Percentiles rank a stretch among this genome's conserved stretches.
Evolutionary conservation across 1,140 invertebrate genomes (phyloP).

Genomic region (Bursaphelenchus mucronatus): DNA sequence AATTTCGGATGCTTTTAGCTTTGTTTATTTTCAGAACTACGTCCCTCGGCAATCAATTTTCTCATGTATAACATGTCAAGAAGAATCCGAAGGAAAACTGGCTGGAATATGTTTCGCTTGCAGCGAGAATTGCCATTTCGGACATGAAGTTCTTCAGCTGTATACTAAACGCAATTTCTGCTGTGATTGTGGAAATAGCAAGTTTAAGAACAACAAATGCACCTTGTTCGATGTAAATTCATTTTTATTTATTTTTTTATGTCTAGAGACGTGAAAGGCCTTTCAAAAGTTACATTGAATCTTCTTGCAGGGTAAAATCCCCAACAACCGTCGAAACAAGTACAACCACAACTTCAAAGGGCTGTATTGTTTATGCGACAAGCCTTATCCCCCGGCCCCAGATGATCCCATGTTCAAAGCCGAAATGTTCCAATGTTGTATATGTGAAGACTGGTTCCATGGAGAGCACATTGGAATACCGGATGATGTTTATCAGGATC

Average conservation of each 20-base stretch:
- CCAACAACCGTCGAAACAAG: slow-evolving; percentile 72
- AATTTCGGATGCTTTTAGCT: not conserved
- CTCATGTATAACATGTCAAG: slow-evolving; percentile 82
- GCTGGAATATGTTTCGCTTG: slow-evolving; percentile 84
- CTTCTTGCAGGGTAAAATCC: slow-evolving; percentile 64
- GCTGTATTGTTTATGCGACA: slow-evolving; percentile 82
- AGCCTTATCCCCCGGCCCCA: slow-evolving; percentile 85
- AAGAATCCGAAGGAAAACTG: slow-evolving; percentile 65
- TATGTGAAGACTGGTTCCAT: slow-evolving; percentile 98
- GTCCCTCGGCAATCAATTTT: slow-evolving; percentile 88
- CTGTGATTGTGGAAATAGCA: slow-evolving; percentile 92
- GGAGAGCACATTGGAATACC: slow-evolving; percentile 14
- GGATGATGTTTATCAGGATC: slow-evolving; percentile 20
- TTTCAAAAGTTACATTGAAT: not conserved
- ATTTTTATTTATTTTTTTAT: not conserved
- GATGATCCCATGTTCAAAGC: slow-evolving; percentile 64
- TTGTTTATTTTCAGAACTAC: slow-evolving; percentile 71
- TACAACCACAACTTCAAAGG: slow-evolving; percentile 94
- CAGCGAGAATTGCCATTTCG: slow-evolving; percentile 86
- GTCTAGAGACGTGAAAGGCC: not conserved
- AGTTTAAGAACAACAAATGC: slow-evolving; percentile 73
- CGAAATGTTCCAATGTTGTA: slow-evolving; percentile 90
- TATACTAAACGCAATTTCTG: slow-evolving; percentile 93
- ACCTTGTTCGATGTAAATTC: slow-evolving; percentile 69
- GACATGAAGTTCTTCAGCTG: slow-evolving; percentile 87